Conservation (phyloP, 2,797 vertebrate genomes). For the Liasis olivaceus region DNA sequence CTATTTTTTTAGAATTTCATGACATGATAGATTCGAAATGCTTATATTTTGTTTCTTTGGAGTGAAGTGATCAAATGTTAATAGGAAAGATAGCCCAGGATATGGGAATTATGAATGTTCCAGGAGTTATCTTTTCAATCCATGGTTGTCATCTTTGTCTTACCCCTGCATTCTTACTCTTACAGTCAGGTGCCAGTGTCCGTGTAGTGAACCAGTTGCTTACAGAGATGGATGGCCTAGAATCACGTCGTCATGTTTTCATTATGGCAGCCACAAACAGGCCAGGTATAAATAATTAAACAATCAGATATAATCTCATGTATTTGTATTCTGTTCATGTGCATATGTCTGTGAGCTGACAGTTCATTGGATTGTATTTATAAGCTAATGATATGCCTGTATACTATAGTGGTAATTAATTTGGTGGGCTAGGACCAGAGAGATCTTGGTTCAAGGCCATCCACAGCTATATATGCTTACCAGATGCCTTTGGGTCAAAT, state of each 20-base stretch:
- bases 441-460: background rate
- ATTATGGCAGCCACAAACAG: slow-evolving; percentile 98
- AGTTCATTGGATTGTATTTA: background rate
- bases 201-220: slow-evolving; percentile 96
- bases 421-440: background rate
- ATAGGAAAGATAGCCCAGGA: background rate
- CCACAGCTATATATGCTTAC: background rate
- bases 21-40: background rate
- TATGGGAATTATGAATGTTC: background rate
- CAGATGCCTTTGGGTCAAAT: background rate
- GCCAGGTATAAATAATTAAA: slow-evolving; percentile 79
- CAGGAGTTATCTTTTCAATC: background rate
- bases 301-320: background rate
- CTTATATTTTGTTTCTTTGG: background rate
- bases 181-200: slow-evolving; percentile 87
- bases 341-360: background rate
- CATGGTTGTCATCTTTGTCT: background rate
- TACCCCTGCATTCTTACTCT: slow-evolving; percentile 36
- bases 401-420: background rate
- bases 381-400: background rate
- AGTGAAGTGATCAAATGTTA: background rate
- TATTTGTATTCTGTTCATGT: background rate
- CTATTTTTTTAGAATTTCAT: background rate
- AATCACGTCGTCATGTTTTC: slow-evolving; percentile 89
- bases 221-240: slow-evolving; percentile 97